A percentile compares a stretch with the other conserved stretches of the same genome.
Evolutionary conservation across 2,113 vertebrate genomes (phyloP).

Genomic region (Scortum barcoo): DNA sequence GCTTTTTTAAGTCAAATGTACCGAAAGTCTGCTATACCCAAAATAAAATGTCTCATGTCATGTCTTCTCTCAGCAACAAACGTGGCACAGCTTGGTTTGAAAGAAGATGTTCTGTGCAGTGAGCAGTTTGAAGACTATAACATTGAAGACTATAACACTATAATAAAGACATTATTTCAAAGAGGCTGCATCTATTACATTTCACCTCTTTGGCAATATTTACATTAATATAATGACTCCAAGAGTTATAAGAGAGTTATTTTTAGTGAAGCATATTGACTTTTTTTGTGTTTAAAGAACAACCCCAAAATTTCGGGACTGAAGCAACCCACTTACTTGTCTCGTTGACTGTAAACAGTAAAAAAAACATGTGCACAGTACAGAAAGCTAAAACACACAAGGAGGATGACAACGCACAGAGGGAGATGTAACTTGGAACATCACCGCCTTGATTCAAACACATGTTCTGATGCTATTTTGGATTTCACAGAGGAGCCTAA

Average conservation of each 20-base stretch:
- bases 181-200: not conserved
- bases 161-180: not conserved
- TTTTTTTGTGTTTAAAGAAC: not conserved
- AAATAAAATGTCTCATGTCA: not conserved
- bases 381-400: not conserved
- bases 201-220: not conserved
- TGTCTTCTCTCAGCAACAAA: not conserved
- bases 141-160: not conserved
- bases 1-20: too few relatives aligned
- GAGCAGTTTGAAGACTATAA: not conserved
- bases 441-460: not conserved
- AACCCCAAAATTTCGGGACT: not conserved
- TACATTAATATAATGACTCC: not conserved
- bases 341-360: not conserved
- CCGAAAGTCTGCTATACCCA: not conserved
- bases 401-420: not conserved
- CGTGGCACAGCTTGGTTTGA: not conserved
- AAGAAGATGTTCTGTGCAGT: not conserved
- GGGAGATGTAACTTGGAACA: not conserved
- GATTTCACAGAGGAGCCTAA: not conserved
- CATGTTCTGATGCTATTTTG: slow-evolving; percentile 6
- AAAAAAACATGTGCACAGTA: not conserved
- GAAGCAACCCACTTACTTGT: not conserved
- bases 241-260: not conserved
- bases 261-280: not conserved